Percentiles rank a stretch among this genome's conserved stretches.
Evolutionary conservation across 2,888 invertebrate species (phyloP).

Genomic region (Troilus luridus): DNA sequence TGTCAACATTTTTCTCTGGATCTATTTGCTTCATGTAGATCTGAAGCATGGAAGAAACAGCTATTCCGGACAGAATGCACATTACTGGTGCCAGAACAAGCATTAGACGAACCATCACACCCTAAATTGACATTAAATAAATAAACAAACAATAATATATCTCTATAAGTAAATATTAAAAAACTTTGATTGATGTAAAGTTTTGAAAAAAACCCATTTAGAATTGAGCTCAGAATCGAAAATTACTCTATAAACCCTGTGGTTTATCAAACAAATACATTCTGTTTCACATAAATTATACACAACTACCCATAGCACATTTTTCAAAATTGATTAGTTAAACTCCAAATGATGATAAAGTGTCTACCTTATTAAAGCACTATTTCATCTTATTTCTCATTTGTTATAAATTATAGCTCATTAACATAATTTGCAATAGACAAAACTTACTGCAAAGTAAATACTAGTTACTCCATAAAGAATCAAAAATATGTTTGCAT

Average conservation of each 20-base stretch:
- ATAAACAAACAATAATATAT: no score
- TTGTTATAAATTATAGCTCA: neutral
- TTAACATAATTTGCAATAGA: neutral
- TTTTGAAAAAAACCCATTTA: no score
- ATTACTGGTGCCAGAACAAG: conserved; percentile 97
- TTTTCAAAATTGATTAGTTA: no score
- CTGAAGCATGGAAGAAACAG: conserved; percentile 86
- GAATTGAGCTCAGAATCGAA: no score
- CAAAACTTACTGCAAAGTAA: conserved; percentile 91
- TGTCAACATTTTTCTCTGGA: conserved; percentile 75
- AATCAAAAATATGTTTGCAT: conserved; percentile 97
- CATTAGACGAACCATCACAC: conserved; percentile 99
- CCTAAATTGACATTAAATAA: no score
- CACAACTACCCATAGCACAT: no score
- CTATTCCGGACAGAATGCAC: conserved; percentile 97
- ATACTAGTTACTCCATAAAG: conserved; percentile 98
- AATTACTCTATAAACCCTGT: no score
- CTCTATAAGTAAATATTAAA: no score
- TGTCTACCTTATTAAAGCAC: neutral
- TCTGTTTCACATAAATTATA: neutral
- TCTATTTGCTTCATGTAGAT: conserved; percentile 90
- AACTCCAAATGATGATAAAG: neutral
- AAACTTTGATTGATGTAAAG: no score
- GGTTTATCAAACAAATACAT: neutral
- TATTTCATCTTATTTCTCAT: neutral